Evolutionary conservation across 64 coral and sea anemone genomes (phyloP).

Genomic region (Stichodactyla helianthus): DNA sequence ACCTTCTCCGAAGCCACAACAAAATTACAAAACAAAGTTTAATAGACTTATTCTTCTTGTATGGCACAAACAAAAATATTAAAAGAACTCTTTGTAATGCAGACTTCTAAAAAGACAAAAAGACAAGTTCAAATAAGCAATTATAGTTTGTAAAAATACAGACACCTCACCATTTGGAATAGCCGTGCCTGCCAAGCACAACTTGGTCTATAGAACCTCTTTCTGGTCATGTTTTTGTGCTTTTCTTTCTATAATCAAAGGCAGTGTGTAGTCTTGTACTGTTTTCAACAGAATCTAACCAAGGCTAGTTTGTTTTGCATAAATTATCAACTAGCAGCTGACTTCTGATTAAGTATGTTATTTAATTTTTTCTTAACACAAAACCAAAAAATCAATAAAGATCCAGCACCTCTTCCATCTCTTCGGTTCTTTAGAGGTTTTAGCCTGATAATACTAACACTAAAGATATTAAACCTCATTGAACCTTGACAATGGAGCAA

Average conservation of each 20-base stretch:
- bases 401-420: not conserved
- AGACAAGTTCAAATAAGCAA: constrained; percentile 7
- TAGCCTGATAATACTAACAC: not conserved
- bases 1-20: not conserved
- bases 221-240: not conserved
- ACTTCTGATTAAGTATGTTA: constrained; percentile 15
- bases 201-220: not conserved
- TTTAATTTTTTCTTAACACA: constrained; percentile 21
- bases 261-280: not conserved
- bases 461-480: constrained; percentile 10
- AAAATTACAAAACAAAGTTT: not conserved
- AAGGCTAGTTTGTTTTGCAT: constrained; percentile 21
- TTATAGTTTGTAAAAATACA: not conserved
- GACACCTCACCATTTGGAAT: constrained; percentile 13
- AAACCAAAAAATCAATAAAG: constrained; percentile 22
- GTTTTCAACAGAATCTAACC: not conserved
- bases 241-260: not conserved
- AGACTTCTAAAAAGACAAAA: not conserved
- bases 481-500: not conserved
- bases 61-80: constrained; percentile 7
- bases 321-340: constrained; percentile 22
- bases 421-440: constrained; percentile 6
- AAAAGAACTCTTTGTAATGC: constrained; percentile 3
- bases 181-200: constrained; percentile 6
- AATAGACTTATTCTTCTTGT: not conserved